These are phyloP conservation scores for Macroglossus sobrinus DNA, from an alignment of 2,113 vertebrate species.

Conservation along the genomic window DNA sequence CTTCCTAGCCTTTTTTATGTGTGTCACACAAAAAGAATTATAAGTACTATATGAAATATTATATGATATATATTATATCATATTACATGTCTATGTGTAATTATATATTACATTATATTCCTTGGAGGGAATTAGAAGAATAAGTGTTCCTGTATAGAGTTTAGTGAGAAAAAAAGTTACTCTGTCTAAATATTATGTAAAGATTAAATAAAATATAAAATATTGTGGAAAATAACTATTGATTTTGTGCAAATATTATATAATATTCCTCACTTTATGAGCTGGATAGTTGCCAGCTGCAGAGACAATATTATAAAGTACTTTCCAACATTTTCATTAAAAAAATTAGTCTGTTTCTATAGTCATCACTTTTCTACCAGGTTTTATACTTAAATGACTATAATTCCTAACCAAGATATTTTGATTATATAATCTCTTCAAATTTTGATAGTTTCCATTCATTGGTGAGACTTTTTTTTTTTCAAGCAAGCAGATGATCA, in stretches of 20 bases:
- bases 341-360: background rate
- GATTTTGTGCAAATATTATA: background rate
- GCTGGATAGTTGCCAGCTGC: background rate
- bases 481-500: background rate
- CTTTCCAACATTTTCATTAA: background rate
- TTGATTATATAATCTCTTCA: background rate
- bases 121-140: background rate
- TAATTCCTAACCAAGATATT: background rate
- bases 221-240: background rate
- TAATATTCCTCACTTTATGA: background rate
- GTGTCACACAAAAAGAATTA: background rate
- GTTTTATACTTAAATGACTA: background rate
- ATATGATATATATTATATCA: background rate
- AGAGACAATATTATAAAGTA: background rate
- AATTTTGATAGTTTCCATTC: background rate
- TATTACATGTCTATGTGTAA: background rate
- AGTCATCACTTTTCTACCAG: background rate
- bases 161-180: background rate
- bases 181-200: background rate
- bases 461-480: background rate
- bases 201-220: background rate
- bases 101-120: background rate
- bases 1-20: background rate
- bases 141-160: background rate
- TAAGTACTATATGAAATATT: background rate